A percentile compares a stretch with the other conserved stretches of the same genome.
Evolutionary conservation across 2,888 invertebrate genomes (phyloP).

Genomic region (Macrophya alboannulata): DNA sequence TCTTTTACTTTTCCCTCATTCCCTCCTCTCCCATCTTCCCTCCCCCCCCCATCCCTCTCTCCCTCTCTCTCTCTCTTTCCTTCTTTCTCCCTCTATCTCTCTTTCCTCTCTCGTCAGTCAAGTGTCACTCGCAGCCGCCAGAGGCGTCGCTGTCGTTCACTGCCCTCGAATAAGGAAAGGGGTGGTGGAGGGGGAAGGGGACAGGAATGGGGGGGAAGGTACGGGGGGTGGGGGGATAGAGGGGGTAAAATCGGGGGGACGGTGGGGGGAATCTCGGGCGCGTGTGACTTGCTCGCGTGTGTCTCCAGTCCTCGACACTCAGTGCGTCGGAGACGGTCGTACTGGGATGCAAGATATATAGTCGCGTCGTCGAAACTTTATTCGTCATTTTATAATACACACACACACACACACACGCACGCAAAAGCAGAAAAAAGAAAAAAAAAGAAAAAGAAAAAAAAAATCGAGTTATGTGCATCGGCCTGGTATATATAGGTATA

Average conservation of each 20-base stretch:
- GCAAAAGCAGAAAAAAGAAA: no score
- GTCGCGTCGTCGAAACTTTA: neutral
- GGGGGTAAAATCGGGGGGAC: conserved; percentile 58
- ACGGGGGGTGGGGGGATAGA: conserved; percentile 59
- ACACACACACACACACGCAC: no score
- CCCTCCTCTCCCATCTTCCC: neutral
- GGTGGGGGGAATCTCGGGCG: conserved; percentile 73
- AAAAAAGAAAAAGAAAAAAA: no score
- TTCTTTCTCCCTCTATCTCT: conserved; percentile 54
- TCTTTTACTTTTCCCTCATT: neutral
- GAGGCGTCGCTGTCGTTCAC: conserved; percentile 72
- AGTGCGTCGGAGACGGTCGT: conserved; percentile 55
- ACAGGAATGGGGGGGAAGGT: conserved; percentile 45
- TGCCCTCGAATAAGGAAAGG: conserved; percentile 53
- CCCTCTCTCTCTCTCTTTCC: conserved; percentile 64
- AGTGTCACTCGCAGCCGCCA: conserved; percentile 75
- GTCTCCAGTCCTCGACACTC: conserved; percentile 66
- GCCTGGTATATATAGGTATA: neutral
- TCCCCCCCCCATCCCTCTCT: neutral
- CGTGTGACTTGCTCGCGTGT: conserved; percentile 70
- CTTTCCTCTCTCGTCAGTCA: conserved; percentile 66
- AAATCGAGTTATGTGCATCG: neutral
- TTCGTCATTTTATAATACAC: neutral
- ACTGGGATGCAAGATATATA: conserved; percentile 42
- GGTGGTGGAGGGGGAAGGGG: conserved; percentile 52